A percentile compares a stretch with the other conserved stretches of the same genome.
Conservation (phyloP, 2,113 vertebrate genomes). For the Gobiocypris rarus region DNA sequence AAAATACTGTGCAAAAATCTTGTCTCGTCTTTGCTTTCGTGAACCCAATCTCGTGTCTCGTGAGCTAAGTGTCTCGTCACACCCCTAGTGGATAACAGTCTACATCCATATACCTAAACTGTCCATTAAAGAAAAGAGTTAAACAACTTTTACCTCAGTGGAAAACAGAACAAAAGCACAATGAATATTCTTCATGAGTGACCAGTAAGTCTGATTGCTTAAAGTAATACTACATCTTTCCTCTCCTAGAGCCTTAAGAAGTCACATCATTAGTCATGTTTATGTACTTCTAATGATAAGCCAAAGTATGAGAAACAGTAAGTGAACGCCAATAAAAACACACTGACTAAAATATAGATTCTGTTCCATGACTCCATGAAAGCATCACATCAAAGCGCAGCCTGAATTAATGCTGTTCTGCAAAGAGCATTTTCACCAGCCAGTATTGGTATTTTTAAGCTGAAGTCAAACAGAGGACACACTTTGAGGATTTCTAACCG, state of each 20-base stretch:
- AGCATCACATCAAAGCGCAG: neutral
- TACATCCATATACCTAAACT: neutral
- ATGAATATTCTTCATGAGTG: neutral
- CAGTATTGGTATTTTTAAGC: neutral
- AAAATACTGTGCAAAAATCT: too few relatives aligned
- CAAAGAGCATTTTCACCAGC: conserved; percentile 2
- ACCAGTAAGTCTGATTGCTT: neutral
- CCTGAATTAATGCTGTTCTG: neutral
- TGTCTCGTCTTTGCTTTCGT: too few relatives aligned
- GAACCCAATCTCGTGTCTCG: too few relatives aligned
- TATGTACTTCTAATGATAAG: neutral
- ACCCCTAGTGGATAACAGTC: neutral
- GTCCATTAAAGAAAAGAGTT: too few relatives aligned
- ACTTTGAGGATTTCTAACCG: conserved; percentile 22
- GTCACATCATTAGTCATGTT: neutral
- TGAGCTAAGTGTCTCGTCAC: too few relatives aligned
- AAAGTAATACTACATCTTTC: neutral
- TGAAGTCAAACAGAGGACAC: neutral
- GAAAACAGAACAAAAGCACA: neutral
- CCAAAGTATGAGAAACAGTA: neutral
- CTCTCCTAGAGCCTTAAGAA: neutral
- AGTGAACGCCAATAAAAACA: neutral
- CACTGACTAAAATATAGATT: neutral
- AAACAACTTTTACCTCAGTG: neutral
- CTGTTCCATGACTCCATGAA: neutral